phyloP scores from a whole-genome alignment of 2,888 invertebrate species.

The Hetaerina titia region DNA sequence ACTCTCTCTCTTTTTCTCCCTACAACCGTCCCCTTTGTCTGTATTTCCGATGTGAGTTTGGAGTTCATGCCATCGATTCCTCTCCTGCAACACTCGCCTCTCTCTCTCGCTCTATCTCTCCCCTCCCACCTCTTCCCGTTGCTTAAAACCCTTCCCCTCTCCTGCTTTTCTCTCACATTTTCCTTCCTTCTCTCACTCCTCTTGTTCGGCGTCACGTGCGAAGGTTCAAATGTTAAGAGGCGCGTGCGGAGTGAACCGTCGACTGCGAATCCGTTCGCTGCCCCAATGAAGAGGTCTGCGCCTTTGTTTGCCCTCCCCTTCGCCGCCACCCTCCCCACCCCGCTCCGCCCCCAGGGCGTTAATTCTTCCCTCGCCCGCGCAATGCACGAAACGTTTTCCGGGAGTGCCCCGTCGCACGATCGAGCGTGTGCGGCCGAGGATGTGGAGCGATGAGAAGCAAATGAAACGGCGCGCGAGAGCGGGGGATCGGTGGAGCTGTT shows the following conservation, averaged over 20 bases:
- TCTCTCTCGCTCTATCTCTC: slow-evolving; percentile 8
- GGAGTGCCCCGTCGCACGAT: too few relatives aligned
- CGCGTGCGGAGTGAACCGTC: not conserved
- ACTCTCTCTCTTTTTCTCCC: not conserved
- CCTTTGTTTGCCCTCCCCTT: not conserved
- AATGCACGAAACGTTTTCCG: too few relatives aligned
- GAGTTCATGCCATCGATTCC: too few relatives aligned
- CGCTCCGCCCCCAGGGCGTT: not conserved
- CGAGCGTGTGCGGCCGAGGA: too few relatives aligned
- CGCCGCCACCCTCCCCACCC: not conserved
- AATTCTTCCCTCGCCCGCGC: not conserved
- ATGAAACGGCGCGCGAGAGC: too few relatives aligned
- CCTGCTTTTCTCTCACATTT: not conserved
- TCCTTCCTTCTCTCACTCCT: not conserved
- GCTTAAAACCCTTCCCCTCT: not conserved
- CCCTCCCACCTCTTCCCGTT: not conserved
- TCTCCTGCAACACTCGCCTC: not conserved
- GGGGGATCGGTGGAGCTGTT: too few relatives aligned
- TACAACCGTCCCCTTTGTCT: not conserved
- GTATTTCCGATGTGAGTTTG: too few relatives aligned
- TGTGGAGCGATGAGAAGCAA: too few relatives aligned
- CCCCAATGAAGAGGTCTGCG: not conserved
- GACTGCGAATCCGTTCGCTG: not conserved
- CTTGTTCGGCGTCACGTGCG: not conserved
- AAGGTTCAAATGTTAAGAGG: not conserved